Base-by-base conservation (phyloP, 2,113 vertebrate genomes). In the Sinocyclocheilus grahami region DNA sequence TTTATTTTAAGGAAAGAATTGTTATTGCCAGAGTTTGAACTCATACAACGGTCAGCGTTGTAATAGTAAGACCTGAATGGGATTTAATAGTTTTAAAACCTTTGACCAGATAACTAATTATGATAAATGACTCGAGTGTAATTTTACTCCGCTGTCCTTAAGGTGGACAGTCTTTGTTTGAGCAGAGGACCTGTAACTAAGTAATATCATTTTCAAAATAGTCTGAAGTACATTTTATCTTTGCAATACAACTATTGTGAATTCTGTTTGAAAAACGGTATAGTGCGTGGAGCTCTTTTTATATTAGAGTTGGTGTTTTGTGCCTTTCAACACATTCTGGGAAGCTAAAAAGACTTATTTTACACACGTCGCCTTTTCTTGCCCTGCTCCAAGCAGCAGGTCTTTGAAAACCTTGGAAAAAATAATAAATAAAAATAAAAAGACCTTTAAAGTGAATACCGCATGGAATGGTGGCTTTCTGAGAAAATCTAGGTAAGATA, bases 241-340 rank as follows among this genome's bases (percentile, higher is more conserved):
- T 82, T 69, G 24, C 42, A 30, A 51, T 13, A 11, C 62, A 51
- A 33, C 42, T 27, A 51, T 69, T 69, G 63, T 51, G 63, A 33
- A 78, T 69, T 53, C 53, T 30, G 27, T 67, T 78, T 71, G 81
- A 83, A 51, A 24, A 27, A 10, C 2, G 1, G 16, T 77, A 78
- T 18, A 62, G 42, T 37, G n/a, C 27, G 53, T 27, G 3, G 37
- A 65, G 33, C 72, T 55, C 37, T 76, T 86, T 80, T 58, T 42
- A 53, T 22, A 75, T 75, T 58, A 82, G 30, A 75, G 53, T 12
- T 4, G 33, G 37, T 86, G 55, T 82, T 75, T 81, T 86, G 33
- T 46, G 67, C 39, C 69, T 80, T 63, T 86, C 53, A 86, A 74
- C 37, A 74, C 53, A 63, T 82, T 86, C 69, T 74, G 78, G 65